Base-by-base conservation (phyloP, 2,888 invertebrate genomes). In the Trypoxylon attenuatum region DNA sequence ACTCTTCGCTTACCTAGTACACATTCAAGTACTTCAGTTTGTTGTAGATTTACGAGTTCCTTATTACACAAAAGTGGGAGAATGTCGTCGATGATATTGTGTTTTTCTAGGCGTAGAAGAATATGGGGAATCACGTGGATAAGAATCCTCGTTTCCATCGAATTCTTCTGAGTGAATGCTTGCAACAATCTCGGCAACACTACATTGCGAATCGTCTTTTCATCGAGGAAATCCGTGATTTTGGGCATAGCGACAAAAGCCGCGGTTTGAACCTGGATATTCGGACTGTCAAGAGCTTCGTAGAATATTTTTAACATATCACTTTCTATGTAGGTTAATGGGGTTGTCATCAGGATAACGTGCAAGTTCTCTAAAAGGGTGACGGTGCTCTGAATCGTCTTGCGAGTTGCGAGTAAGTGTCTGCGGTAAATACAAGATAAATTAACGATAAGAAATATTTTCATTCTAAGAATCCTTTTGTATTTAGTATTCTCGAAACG, bases 1-100 rank as follows among this genome's bases (percentile, higher is more conserved):
- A 29, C 89, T n/a, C n/a, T n/a, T n/a, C n/a, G 96, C 96, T 95
- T 92, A 98, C 98, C 94, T 88, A 97, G 96, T 86, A 97, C 94
- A 86, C 96, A 92, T 85, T 94, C 91, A 73, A 96, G 92, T 78
- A 97, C 94, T 83, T 96, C 95, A 5, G 97, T 94, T 87, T 98
- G 97, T 71, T 93, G 93, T 47, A 96, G 91, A 68, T 94, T 92
- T 78, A 97, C 94, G 77, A 33, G 33, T 3, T 33, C 33, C 3
- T 13, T 10, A 10, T 94, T 94, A 82, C 94, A 93, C 25, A 98
- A 89, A 71, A 98, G 90, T 0, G 97, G 97, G 73, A 98, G 90
- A 43, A 98, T 95, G 80, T 96, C 94, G 80, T 97, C 97, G 78
- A 96, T 91, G 60, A 98, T 94, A 87, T 96, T 94, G 60, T 92